These are phyloP conservation scores for Tautogolabrus adspersus DNA, from an alignment of 2,113 vertebrate genomes.

Conservation along the genomic window DNA sequence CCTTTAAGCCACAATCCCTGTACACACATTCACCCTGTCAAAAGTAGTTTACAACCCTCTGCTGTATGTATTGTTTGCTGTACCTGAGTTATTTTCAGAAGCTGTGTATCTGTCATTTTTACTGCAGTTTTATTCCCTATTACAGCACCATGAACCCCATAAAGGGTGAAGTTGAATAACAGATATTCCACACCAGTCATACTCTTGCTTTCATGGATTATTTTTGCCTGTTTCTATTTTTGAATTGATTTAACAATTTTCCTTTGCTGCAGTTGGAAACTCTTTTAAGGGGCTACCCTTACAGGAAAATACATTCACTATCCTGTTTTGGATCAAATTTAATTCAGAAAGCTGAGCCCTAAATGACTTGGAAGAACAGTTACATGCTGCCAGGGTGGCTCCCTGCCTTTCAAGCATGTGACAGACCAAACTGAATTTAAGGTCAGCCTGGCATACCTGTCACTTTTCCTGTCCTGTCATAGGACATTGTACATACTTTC, in stretches of 20 bases:
- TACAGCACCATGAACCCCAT: conserved; percentile 60
- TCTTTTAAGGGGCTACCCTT: conserved; percentile 58
- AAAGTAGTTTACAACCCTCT: background rate
- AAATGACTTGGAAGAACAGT: conserved; percentile 39
- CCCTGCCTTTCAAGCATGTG: conserved; percentile 50
- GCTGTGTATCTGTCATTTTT: conserved; percentile 44
- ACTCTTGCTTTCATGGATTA: conserved; percentile 65
- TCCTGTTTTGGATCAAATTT: conserved; percentile 58
- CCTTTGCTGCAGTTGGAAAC: conserved; percentile 64
- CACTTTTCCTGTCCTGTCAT: conserved; percentile 50
- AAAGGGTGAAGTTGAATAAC: conserved; percentile 70
- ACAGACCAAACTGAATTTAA: conserved; percentile 39
- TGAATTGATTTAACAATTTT: conserved; percentile 64
- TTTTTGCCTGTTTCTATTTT: conserved; percentile 72
- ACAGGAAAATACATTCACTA: conserved; percentile 64
- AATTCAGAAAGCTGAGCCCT: conserved; percentile 47
- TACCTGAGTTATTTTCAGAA: conserved; percentile 63
- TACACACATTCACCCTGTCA: too few species aligned
- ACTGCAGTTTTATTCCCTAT: conserved; percentile 70
- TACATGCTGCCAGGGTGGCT: conserved; percentile 30
- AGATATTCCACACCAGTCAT: conserved; percentile 78
- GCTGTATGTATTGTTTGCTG: conserved; percentile 45
- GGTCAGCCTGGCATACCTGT: conserved; percentile 55
- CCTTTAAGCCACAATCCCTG: too few species aligned
- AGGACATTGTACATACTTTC: conserved; percentile 50